Base-by-base conservation (phyloP, 2,797 vertebrate species). In the Megalops cyprinoides region DNA sequence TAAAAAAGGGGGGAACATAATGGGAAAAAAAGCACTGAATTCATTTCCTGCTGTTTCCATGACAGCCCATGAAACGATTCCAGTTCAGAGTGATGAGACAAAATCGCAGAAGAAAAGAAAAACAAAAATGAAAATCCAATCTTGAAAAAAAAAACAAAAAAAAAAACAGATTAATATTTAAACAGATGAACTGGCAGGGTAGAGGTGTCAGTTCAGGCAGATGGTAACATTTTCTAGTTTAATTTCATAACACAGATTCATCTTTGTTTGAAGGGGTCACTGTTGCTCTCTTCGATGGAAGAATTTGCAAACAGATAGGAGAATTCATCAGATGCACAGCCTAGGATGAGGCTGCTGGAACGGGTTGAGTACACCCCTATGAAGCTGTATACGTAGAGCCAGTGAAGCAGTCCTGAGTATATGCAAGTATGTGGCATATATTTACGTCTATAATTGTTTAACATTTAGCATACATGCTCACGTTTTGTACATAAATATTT, bases 21-120 rank as follows among this genome's bases (percentile, higher is more conserved):
- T 78, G 46, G 55, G 62, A 81, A 76, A 60, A 77, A 37, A 60
- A 75, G 48, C 39, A 74, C n/a, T 44, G 25, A 69, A 79, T 79
- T 79, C 46, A 79, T 82, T 73, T 69, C 78, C 48, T 44, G 25
- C 69, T 67, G 82, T 79, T 79, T 82, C 82, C 82, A 76, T 82
- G 82, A 75, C 82, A 79, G 77, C 82, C 71, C 76, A 75, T 79
- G 75, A 82, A 79, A 79, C 55, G 55, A 67, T 67, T 48, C 71
- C 55, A 74, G 39, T 58, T 60, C 55, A 31, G 14, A 74, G 71
- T 55, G 58, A 76, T 79, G 65, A 79, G 78, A 79, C 71, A 74
- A 76, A 79, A 82, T 44, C 48, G 44, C 31, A 55, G 55, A 79
- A 69, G 44, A 76, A 46, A 44, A 49, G 34, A 73, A 73, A 82